Percentiles rank a stretch among this genome's conserved stretches.
phyloP scores from a whole-genome alignment of 2,888 invertebrate genomes.

The Thymelicus lineola region DNA sequence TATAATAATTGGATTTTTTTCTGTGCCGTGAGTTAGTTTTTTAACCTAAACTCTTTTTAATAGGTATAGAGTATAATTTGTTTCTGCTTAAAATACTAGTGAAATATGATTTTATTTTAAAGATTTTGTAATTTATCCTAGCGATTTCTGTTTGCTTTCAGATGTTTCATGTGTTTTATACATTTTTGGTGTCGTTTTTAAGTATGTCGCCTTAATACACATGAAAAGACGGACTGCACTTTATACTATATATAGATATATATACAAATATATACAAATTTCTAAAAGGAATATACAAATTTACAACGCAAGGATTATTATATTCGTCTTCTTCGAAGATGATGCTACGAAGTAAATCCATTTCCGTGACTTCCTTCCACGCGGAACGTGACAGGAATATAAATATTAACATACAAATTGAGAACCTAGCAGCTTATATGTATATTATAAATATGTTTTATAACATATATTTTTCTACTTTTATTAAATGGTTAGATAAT shows the following conservation, averaged over 20 bases:
- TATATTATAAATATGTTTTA: too few relatives aligned
- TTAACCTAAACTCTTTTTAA: slow-evolving; percentile 21
- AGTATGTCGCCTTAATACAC: too few relatives aligned
- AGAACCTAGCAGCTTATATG: background rate
- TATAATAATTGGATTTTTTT: slow-evolving; percentile 29
- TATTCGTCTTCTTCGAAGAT: slow-evolving; percentile 43
- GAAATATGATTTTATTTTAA: background rate
- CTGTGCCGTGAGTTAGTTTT: slow-evolving; percentile 18
- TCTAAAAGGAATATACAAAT: background rate
- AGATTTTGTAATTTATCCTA: background rate
- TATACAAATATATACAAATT: too few relatives aligned
- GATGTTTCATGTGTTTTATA: too few relatives aligned
- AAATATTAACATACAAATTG: slow-evolving; percentile 44
- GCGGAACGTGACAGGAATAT: slow-evolving; percentile 64
- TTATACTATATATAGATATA: too few relatives aligned
- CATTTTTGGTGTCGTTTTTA: too few relatives aligned
- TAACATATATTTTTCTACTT: too few relatives aligned
- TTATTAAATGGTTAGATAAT: too few relatives aligned
- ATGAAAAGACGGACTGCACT: too few relatives aligned
- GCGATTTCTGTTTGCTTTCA: too few relatives aligned
- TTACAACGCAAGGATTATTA: slow-evolving; percentile 37
- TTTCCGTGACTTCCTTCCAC: slow-evolving; percentile 55
- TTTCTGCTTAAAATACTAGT: background rate
- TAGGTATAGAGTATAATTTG: background rate
- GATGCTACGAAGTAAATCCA: slow-evolving; percentile 55